Conservation (phyloP, 2,797 vertebrate genomes). For the Phalanger gymnotis region DNA sequence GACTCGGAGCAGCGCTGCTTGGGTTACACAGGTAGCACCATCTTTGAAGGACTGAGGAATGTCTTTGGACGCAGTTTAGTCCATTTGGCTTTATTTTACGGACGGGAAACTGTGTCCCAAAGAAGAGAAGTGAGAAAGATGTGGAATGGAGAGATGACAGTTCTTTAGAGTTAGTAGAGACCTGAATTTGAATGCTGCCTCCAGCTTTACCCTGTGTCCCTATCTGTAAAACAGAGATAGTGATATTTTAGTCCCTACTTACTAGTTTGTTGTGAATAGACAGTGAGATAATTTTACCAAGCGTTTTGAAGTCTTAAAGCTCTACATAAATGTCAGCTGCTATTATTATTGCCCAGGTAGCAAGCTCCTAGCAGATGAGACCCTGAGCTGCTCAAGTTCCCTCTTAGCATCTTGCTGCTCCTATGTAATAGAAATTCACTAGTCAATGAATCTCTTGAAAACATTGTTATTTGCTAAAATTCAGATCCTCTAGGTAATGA, state of each 20-base stretch:
- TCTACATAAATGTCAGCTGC: not conserved
- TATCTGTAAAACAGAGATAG: not conserved
- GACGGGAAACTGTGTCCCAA: not conserved
- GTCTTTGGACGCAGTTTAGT: not conserved
- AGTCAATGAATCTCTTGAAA: not conserved
- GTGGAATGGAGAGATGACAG: not conserved
- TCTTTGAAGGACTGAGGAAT: not conserved
- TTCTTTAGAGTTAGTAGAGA: not conserved
- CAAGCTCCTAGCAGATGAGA: not conserved
- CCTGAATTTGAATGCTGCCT: not conserved
- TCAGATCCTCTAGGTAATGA: not conserved
- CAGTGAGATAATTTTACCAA: not conserved
- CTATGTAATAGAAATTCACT: not conserved
- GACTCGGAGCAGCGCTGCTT: not conserved
- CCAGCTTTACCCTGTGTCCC: not conserved
- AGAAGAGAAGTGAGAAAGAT: not conserved
- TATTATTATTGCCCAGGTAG: not conserved
- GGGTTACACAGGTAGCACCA: not conserved
- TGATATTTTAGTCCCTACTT: not conserved
- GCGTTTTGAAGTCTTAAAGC: not conserved
- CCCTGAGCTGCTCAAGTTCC: not conserved
- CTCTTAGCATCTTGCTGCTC: not conserved
- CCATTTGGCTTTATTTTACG: not conserved
- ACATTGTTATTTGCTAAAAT: not conserved
- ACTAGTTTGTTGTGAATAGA: not conserved